These are phyloP conservation scores for Drosophila nasuta DNA, from an alignment of 1,140 invertebrate species.

Conservation along the genomic window DNA sequence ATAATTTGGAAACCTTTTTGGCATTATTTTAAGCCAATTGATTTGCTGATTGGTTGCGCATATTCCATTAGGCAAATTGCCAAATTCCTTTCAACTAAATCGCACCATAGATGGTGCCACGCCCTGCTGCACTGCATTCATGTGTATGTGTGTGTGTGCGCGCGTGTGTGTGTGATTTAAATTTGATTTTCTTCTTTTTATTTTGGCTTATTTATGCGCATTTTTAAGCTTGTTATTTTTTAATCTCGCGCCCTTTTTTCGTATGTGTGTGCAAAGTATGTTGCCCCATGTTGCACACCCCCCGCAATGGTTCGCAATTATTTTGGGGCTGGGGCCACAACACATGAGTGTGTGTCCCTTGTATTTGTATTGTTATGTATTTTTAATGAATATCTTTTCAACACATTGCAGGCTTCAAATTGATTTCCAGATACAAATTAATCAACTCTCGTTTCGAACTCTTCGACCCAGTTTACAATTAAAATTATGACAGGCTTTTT, in stretches of 20 bases:
- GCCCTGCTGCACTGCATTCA: constrained; percentile 28
- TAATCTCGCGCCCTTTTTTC: constrained; percentile 72
- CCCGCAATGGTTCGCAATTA: constrained; percentile 24
- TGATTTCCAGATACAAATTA: constrained; percentile 59
- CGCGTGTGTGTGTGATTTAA: constrained; percentile 7
- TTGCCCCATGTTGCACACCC: constrained; percentile 27
- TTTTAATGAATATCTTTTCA: constrained; percentile 74
- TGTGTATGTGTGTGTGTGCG: constrained; percentile 1
- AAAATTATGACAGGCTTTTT: constrained; percentile 68
- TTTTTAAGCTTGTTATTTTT: constrained; percentile 79
- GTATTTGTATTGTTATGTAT: constrained; percentile 48
- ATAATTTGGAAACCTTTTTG: constrained; percentile 20
- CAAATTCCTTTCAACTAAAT: constrained; percentile 30
- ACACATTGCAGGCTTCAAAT: constrained; percentile 55
- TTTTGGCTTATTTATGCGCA: constrained; percentile 70
- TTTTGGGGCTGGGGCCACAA: constrained; percentile 12
- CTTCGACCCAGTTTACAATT: constrained; percentile 76
- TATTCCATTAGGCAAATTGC: constrained; percentile 45
- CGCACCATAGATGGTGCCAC: constrained; percentile 28
- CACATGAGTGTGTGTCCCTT: background rate
- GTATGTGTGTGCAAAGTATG: constrained; percentile 6
- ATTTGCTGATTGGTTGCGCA: constrained; percentile 37
- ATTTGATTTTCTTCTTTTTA: constrained; percentile 32
- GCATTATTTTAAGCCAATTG: constrained; percentile 24
- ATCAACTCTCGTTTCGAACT: constrained; percentile 59